phyloP scores from a whole-genome alignment of 2,888 invertebrate species.

The Vesta saturnalis region DNA sequence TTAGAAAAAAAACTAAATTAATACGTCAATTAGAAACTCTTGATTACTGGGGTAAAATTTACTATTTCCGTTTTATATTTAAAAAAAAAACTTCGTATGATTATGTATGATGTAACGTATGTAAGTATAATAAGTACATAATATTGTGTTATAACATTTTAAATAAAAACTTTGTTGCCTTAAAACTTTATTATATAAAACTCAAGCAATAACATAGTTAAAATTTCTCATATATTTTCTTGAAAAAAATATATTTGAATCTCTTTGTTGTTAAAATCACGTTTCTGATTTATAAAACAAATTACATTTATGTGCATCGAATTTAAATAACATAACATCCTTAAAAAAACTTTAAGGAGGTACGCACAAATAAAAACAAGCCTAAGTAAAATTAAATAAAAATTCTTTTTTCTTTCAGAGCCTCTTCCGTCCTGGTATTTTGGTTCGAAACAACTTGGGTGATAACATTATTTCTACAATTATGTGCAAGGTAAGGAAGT shows the following conservation, averaged over 20 bases:
- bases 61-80: too few relatives aligned
- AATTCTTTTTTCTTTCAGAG: slow-evolving; percentile 63
- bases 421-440: slow-evolving; percentile 67
- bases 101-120: too few relatives aligned
- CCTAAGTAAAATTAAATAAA: slow-evolving; percentile 1
- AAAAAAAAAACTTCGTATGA: too few relatives aligned
- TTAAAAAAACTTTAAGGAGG: neutral
- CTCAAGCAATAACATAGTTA: too few relatives aligned
- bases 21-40: too few relatives aligned
- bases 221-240: too few relatives aligned
- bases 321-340: slow-evolving; percentile 14
- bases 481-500: slow-evolving; percentile 63
- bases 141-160: too few relatives aligned
- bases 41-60: too few relatives aligned
- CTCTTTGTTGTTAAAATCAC: slow-evolving; percentile 22
- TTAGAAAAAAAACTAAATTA: too few relatives aligned
- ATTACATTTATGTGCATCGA: slow-evolving; percentile 15
- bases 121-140: too few relatives aligned
- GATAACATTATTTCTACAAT: slow-evolving; percentile 69
- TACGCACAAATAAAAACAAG: neutral
- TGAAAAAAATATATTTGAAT: neutral
- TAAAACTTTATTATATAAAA: too few relatives aligned
- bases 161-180: too few relatives aligned
- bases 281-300: slow-evolving; percentile 26
- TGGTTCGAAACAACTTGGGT: slow-evolving; percentile 73